phyloP scores from a whole-genome alignment of 2,797 vertebrate species.

The Amblyopsis hoosieri region DNA sequence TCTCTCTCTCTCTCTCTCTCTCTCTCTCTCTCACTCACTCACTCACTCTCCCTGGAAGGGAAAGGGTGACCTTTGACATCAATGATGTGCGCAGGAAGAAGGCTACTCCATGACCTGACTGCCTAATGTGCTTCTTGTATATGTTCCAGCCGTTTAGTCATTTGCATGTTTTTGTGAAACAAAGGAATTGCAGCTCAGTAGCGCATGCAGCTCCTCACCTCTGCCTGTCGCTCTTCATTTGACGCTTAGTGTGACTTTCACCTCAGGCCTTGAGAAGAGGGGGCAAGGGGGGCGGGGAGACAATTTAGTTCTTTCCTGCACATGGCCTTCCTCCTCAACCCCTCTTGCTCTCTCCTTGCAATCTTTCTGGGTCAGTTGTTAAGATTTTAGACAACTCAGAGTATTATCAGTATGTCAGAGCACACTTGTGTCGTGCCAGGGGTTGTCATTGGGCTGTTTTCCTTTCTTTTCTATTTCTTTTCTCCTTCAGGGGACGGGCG shows the following conservation, averaged over 20 bases:
- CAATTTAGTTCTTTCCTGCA: slow-evolving; percentile 53
- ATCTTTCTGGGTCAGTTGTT: slow-evolving; percentile 77
- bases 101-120: slow-evolving; percentile 28
- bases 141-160: slow-evolving; percentile 30
- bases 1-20: slow-evolving; percentile 5
- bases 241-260: slow-evolving; percentile 16
- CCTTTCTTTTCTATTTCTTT: slow-evolving; percentile 1
- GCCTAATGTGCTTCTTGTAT: slow-evolving; percentile 15
- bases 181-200: slow-evolving; percentile 15
- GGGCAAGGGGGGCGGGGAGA: slow-evolving; percentile 52
- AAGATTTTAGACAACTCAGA: slow-evolving; percentile 69
- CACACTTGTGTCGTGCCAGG: slow-evolving; percentile 60
- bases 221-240: slow-evolving; percentile 32
- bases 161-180: slow-evolving; percentile 24
- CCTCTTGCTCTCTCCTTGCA: slow-evolving; percentile 15
- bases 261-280: slow-evolving; percentile 31
- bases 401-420: slow-evolving; percentile 67
- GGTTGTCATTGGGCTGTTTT: slow-evolving; percentile 21
- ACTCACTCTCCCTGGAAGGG: slow-evolving; percentile 18
- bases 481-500: slow-evolving; percentile 29
- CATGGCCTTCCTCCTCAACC: background rate
- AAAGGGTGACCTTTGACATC: slow-evolving; percentile 44
- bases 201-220: slow-evolving; percentile 19
- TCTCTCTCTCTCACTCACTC: slow-evolving; percentile 2
- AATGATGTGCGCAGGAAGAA: slow-evolving; percentile 25